Percentiles rank a stretch among this genome's conserved stretches.
Conservation (phyloP, 1,140 invertebrate species). For the Drosophila arawakana region DNA sequence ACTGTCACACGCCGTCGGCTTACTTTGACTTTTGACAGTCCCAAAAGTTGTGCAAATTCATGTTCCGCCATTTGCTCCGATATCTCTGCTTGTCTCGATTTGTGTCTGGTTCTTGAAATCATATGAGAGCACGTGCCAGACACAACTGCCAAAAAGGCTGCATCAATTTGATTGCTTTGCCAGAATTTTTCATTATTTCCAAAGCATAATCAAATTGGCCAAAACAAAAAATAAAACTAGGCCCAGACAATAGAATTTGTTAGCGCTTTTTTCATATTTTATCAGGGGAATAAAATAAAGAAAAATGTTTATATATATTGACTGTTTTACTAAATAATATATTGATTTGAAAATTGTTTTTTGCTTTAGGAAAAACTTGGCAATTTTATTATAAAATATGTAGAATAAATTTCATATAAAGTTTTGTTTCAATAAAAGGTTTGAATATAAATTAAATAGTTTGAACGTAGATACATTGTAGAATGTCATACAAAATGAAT, state of each 20-base stretch:
- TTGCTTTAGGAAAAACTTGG: background rate
- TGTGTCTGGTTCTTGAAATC: conserved; percentile 6
- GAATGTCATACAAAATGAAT: too few relatives aligned
- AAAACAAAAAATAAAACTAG: background rate
- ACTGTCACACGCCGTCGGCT: conserved; percentile 67
- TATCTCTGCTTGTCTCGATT: conserved; percentile 26
- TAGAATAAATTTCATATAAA: background rate
- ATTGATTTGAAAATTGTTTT: background rate
- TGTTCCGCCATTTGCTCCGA: conserved; percentile 35
- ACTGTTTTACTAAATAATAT: background rate
- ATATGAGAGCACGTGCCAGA: conserved; percentile 47
- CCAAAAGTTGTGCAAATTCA: conserved; percentile 68
- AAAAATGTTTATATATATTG: background rate
- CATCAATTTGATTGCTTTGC: conserved; percentile 55
- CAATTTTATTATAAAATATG: background rate
- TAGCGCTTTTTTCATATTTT: background rate
- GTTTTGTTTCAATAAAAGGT: background rate
- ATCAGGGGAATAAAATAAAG: too few relatives aligned
- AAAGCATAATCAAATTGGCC: conserved; percentile 41
- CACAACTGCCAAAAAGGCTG: conserved; percentile 16
- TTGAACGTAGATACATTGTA: too few relatives aligned
- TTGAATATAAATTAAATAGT: too few relatives aligned
- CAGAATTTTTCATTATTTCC: conserved; percentile 46
- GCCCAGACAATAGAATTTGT: background rate
- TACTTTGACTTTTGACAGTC: conserved; percentile 77